Evolutionary conservation across 2,113 vertebrate genomes (phyloP).

Genomic region (Gorsachius goisagi): DNA sequence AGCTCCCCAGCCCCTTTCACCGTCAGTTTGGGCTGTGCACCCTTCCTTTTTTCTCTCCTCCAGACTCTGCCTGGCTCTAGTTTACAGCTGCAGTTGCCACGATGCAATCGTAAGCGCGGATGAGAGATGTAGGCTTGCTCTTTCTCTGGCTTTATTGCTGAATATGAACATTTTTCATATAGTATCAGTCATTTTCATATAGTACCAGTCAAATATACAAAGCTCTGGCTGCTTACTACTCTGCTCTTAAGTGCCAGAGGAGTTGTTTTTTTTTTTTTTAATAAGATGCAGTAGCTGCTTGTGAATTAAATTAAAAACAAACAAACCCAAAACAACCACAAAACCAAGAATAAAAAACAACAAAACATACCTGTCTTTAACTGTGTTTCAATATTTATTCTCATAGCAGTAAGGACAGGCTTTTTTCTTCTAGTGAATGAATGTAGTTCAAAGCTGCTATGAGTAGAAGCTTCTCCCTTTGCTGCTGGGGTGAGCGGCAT

Average conservation of each 20-base stretch:
- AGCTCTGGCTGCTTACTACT: not conserved
- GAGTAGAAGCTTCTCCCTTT: not conserved
- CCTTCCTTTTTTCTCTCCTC: not conserved
- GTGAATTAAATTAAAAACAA: not conserved
- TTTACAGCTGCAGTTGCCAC: not conserved
- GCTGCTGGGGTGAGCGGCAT: not conserved
- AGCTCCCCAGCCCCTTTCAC: not conserved
- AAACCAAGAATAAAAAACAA: not conserved
- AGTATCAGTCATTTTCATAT: not conserved
- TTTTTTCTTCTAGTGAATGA: not conserved
- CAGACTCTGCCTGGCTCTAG: not conserved
- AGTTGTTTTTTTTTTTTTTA: not conserved
- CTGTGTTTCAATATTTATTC: not conserved
- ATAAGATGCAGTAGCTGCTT: not conserved
- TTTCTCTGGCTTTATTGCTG: not conserved
- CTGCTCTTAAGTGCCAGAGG: not conserved
- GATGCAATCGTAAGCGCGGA: fast-evolving
- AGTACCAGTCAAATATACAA: not conserved
- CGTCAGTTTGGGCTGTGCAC: too few relatives aligned
- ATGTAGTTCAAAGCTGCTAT: not conserved
- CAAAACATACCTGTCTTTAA: not conserved
- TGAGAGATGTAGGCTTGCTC: not conserved
- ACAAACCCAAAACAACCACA: not conserved
- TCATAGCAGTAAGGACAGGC: not conserved
- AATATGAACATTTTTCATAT: not conserved